phyloP scores from a whole-genome alignment of 2,113 vertebrate species.

The Ailuropoda melanoleuca region DNA sequence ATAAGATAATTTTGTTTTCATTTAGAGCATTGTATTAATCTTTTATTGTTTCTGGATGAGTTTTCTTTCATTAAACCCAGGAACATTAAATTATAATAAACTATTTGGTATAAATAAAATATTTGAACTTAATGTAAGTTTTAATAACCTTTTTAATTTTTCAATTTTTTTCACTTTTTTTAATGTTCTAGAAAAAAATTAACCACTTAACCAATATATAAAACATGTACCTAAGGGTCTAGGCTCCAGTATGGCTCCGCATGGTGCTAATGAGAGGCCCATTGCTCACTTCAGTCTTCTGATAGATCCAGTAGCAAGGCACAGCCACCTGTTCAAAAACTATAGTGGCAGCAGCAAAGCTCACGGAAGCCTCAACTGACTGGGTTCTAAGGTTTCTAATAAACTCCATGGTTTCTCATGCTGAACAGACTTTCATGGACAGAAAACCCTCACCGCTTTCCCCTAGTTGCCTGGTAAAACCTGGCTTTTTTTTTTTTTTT shows the following conservation, averaged over 20 bases:
- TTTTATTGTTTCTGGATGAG: not conserved
- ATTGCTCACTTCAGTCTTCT: not conserved
- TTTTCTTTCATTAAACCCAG: not conserved
- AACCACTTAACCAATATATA: not conserved
- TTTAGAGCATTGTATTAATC: not conserved
- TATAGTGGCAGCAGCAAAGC: not conserved
- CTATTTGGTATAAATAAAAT: not conserved
- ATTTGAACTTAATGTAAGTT: not conserved
- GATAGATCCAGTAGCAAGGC: not conserved
- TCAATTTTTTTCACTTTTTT: not conserved
- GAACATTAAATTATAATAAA: not conserved
- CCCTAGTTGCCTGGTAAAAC: not conserved
- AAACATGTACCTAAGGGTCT: not conserved
- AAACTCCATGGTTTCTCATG: not conserved
- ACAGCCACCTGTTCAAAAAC: not conserved
- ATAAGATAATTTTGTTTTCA: not conserved
- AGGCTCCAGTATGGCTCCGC: not conserved
- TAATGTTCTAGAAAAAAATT: not conserved
- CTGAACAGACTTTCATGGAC: not conserved
- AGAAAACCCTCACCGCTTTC: not conserved
- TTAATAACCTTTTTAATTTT: not conserved
- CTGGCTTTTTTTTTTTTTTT: too few species aligned
- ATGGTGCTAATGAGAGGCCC: not conserved
- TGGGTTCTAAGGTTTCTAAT: not conserved
- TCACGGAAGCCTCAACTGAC: not conserved